Evolutionary conservation across 2,113 vertebrate species (phyloP).

Genomic region (Danionella cerebrum): DNA sequence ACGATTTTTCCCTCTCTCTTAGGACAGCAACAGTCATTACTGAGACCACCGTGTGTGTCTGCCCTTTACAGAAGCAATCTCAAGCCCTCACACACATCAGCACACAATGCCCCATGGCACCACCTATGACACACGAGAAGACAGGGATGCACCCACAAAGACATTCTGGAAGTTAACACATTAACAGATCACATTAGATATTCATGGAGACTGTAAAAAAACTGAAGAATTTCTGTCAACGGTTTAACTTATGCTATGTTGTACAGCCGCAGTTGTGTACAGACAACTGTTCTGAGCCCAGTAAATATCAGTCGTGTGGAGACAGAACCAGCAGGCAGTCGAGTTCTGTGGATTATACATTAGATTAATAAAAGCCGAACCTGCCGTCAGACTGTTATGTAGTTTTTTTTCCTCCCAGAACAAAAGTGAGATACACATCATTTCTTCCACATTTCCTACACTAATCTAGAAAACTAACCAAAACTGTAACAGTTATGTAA

Average conservation of each 20-base stretch:
- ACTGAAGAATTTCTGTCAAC: not conserved
- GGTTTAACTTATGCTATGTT: not conserved
- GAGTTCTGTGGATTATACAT: not conserved
- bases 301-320: slow-evolving; percentile 1
- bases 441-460: no score
- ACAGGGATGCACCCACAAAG: not conserved
- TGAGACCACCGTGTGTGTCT: slow-evolving; percentile 39
- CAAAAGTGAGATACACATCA: no score
- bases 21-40: slow-evolving; percentile 51
- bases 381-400: not conserved
- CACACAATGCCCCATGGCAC: not conserved
- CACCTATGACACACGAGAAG: not conserved
- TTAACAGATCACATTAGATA: not conserved
- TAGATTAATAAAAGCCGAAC: slow-evolving; percentile 4
- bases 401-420: not conserved
- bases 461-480: no score
- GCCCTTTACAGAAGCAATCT: slow-evolving; percentile 35
- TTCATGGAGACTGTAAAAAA: no score
- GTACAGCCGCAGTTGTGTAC: no score
- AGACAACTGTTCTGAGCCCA: not conserved
- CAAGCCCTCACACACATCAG: not conserved
- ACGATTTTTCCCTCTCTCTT: slow-evolving; percentile 44
- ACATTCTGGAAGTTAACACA: not conserved
- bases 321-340: not conserved
- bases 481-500: no score